Percentiles rank a stretch among this genome's conserved stretches.
Evolutionary conservation across 2,113 vertebrate species (phyloP).

Genomic region (Mixornis gularis): DNA sequence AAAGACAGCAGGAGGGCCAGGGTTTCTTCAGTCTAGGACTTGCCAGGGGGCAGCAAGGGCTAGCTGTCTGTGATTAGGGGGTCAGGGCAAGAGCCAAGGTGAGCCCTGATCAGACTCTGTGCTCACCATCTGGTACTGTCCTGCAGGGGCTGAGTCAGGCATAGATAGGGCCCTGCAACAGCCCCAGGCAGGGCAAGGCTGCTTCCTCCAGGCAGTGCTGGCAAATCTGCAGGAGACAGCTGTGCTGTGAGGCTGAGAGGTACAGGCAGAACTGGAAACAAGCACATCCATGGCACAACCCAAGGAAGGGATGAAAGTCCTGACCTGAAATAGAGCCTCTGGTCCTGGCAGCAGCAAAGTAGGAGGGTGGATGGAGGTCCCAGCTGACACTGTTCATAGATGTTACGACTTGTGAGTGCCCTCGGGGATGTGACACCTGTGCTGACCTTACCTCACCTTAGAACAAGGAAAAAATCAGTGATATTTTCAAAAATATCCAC

Average conservation of each 20-base stretch:
- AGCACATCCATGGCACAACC: too few relatives aligned
- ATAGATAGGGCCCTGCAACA: not conserved
- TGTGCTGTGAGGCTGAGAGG: not conserved
- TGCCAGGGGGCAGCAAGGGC: not conserved
- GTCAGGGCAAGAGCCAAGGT: not conserved
- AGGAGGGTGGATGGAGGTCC: not conserved
- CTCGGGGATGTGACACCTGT: not conserved
- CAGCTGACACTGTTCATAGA: not conserved
- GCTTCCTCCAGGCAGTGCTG: not conserved
- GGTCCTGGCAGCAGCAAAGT: not conserved
- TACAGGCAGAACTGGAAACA: not conserved
- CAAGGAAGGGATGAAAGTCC: not conserved
- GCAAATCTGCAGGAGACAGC: not conserved
- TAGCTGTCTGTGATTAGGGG: not conserved
- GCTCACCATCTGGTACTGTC: not conserved
- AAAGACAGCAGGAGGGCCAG: not conserved
- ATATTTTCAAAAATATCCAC: not conserved
- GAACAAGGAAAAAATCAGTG: not conserved
- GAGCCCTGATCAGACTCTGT: not conserved
- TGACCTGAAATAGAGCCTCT: not conserved
- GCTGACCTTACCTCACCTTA: not conserved
- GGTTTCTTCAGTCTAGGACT: not conserved
- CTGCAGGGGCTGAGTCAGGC: not conserved
- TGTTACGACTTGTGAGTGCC: not conserved
- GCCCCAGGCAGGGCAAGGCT: not conserved